A percentile compares a stretch with the other conserved stretches of the same genome.
phyloP scores from a whole-genome alignment of 1,140 invertebrate species.

The Thereuonema tuberculata region DNA sequence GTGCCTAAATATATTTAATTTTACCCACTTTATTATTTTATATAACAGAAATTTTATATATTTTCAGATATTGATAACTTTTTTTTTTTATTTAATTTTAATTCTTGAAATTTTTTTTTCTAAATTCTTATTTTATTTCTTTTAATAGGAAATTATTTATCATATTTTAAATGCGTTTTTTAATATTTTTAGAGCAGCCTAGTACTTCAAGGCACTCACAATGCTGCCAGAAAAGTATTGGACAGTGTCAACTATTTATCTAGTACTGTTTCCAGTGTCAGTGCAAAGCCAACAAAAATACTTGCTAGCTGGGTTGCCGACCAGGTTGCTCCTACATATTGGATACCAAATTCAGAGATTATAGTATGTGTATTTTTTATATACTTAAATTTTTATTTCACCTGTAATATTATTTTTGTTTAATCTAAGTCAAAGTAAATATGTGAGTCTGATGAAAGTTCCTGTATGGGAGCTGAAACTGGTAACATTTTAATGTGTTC shows the following conservation, averaged over 20 bases:
- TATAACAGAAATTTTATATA: too few relatives aligned
- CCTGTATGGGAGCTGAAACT: too few relatives aligned
- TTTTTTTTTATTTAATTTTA: too few relatives aligned
- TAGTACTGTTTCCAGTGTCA: constrained; percentile 50
- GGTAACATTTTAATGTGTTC: too few relatives aligned
- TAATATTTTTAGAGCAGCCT: constrained; percentile 19
- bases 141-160: constrained; percentile 7
- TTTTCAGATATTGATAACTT: too few relatives aligned
- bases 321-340: constrained; percentile 62
- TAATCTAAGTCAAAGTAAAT: too few relatives aligned
- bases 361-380: constrained; percentile 32
- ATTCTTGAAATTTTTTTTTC: constrained; percentile 1
- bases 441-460: not conserved
- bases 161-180: not conserved
- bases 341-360: constrained; percentile 64
- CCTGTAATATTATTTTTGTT: too few relatives aligned
- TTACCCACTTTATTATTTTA: too few relatives aligned
- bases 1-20: too few relatives aligned
- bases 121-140: constrained; percentile 6
- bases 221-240: constrained; percentile 57
- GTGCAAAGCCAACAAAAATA: constrained; percentile 51
- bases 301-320: constrained; percentile 59
- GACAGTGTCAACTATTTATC: constrained; percentile 57
- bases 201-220: constrained; percentile 37
- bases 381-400: too few relatives aligned